Percentiles rank a stretch among this genome's conserved stretches.
phyloP scores from a whole-genome alignment of 2,113 vertebrate genomes.

The Cephalopholis sonnerati region DNA sequence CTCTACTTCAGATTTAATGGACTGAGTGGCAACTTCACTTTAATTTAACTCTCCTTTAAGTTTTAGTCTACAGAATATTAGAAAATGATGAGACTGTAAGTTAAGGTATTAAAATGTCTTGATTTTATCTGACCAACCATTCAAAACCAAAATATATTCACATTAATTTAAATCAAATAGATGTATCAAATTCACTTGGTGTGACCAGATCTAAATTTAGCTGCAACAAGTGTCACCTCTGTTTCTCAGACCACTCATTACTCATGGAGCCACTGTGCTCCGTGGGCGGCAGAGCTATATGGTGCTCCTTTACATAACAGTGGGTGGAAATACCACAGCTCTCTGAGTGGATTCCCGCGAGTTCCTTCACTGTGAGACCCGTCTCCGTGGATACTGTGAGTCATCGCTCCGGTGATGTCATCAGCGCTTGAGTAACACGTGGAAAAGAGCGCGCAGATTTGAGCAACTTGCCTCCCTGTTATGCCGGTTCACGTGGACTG shows the following conservation, averaged over 20 bases:
- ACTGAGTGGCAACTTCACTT: neutral
- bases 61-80: neutral
- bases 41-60: no score
- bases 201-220: constrained; percentile 17
- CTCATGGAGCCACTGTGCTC: neutral
- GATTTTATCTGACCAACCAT: neutral
- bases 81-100: neutral
- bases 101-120: neutral
- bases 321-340: constrained; percentile 36
- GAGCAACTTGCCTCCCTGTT: neutral
- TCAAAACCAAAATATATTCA: neutral
- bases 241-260: neutral
- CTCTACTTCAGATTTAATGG: neutral
- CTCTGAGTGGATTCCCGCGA: constrained; percentile 52
- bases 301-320: constrained; percentile 11
- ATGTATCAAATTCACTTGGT: neutral
- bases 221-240: no score
- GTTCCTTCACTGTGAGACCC: neutral
- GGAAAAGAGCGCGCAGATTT: constrained; percentile 75
- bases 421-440: neutral
- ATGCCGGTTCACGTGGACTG: constrained; percentile 68
- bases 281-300: constrained; percentile 1
- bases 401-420: constrained; percentile 47
- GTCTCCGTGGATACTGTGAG: constrained; percentile 56
- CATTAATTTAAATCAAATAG: neutral